phyloP scores from a whole-genome alignment of 1,140 invertebrate species.

The Caligus rogercresseyi region DNA sequence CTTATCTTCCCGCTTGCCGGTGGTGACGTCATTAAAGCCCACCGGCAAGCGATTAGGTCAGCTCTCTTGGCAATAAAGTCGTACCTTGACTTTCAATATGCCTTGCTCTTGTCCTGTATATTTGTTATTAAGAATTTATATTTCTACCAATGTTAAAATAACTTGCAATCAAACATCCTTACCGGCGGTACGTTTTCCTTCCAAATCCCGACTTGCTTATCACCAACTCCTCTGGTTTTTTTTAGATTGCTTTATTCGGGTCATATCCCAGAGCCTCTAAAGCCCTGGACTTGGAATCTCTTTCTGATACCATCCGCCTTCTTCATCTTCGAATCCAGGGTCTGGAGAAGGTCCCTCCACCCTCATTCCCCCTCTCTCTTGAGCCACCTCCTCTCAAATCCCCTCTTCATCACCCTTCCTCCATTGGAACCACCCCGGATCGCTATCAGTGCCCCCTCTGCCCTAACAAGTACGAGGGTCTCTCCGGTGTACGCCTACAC shows the following conservation, averaged over 20 bases:
- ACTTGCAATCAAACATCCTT: too few species aligned
- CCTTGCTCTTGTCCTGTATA: too few species aligned
- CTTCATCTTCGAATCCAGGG: not conserved
- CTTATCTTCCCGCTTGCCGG: too few species aligned
- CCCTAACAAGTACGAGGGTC: not conserved
- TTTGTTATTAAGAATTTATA: too few species aligned
- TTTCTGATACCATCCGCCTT: not conserved
- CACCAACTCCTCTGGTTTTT: not conserved
- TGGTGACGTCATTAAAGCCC: too few species aligned
- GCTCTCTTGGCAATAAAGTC: too few species aligned
- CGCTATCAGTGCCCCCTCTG: not conserved
- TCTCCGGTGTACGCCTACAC: not conserved
- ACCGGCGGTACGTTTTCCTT: too few species aligned
- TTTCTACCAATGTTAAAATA: too few species aligned
- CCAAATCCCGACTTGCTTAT: too few species aligned
- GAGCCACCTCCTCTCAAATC: not conserved
- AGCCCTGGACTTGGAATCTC: not conserved
- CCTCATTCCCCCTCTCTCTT: not conserved
- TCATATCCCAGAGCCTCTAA: not conserved
- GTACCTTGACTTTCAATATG: too few species aligned
- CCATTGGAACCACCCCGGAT: not conserved
- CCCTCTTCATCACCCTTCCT: not conserved
- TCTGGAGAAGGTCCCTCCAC: not conserved
- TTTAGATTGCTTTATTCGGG: not conserved
- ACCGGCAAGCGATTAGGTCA: too few species aligned